phyloP scores from a whole-genome alignment of 2,113 vertebrate species.

The Microcebus lehilahytsara region DNA sequence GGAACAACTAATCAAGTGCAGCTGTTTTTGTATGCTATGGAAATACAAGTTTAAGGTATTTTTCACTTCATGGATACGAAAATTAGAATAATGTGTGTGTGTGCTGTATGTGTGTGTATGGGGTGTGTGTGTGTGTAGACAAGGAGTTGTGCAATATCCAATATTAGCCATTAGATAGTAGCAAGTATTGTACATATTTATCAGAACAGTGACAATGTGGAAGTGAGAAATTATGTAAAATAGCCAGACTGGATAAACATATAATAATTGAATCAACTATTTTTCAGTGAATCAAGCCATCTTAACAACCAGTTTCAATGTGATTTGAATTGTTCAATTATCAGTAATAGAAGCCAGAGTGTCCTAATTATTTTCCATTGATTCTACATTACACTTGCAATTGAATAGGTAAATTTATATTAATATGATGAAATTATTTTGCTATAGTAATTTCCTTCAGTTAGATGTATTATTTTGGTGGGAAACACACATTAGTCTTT shows the following conservation, averaged over 20 bases:
- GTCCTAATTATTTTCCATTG: neutral
- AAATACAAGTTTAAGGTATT: neutral
- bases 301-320: neutral
- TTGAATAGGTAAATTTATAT: constrained; percentile 14
- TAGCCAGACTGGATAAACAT: neutral
- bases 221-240: neutral
- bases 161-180: neutral
- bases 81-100: neutral
- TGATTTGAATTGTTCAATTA: neutral
- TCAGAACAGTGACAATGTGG: neutral
- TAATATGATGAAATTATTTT: neutral
- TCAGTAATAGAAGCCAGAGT: neutral
- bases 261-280: neutral
- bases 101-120: neutral
- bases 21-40: neutral
- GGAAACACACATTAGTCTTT: neutral
- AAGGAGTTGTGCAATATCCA: neutral
- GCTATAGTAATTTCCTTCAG: constrained; percentile 18
- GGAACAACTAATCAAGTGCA: neutral
- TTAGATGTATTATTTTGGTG: constrained; percentile 18
- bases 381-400: neutral
- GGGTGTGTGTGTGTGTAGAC: neutral
- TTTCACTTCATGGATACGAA: neutral
- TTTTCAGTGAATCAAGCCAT: neutral
- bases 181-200: constrained; percentile 3